A percentile compares a stretch with the other conserved stretches of the same genome.
phyloP scores from a whole-genome alignment of 2,797 vertebrate genomes.

The Pogonophryne albipinna region DNA sequence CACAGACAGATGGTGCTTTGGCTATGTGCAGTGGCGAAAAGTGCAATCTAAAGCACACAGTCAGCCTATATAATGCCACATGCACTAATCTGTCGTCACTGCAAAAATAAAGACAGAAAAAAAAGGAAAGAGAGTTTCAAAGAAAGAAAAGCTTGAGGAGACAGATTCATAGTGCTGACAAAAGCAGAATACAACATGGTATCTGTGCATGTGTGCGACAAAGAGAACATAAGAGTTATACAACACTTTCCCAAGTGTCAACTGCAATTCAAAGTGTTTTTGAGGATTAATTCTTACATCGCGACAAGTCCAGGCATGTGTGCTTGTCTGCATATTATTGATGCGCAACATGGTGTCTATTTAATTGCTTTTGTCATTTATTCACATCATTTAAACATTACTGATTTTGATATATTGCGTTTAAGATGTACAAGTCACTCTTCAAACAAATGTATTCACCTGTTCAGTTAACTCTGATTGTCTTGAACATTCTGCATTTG shows the following conservation, averaged over 20 bases:
- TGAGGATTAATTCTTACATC: neutral
- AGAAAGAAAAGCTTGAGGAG: conserved; percentile 51
- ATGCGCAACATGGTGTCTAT: conserved; percentile 14
- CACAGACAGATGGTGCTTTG: conserved; percentile 8
- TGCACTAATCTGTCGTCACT: conserved; percentile 60
- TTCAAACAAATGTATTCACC: conserved; percentile 6
- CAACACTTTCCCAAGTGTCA: conserved; percentile 24
- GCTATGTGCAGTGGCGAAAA: conserved; percentile 34
- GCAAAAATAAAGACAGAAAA: conserved; percentile 59
- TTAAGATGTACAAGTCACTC: conserved; percentile 13
- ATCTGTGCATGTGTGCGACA: conserved; percentile 15
- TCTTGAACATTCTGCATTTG: conserved; percentile 1
- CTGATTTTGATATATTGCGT: conserved; percentile 29
- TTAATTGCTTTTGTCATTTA: conserved; percentile 22
- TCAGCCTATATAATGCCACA: conserved; percentile 50
- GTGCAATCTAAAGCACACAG: conserved; percentile 46
- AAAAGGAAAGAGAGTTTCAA: conserved; percentile 33
- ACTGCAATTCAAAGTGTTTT: conserved; percentile 27
- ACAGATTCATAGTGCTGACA: conserved; percentile 52
- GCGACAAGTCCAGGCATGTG: conserved; percentile 6
- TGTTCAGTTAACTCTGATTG: conserved; percentile 13
- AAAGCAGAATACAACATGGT: conserved; percentile 49
- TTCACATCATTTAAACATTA: conserved; percentile 10
- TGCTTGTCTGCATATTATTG: conserved; percentile 9
- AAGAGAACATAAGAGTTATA: conserved; percentile 19